Percentiles rank a stretch among this genome's conserved stretches.
These are phyloP conservation scores for Aphelocoma coerulescens DNA, from an alignment of 2,113 vertebrate species.

Conservation along the genomic window DNA sequence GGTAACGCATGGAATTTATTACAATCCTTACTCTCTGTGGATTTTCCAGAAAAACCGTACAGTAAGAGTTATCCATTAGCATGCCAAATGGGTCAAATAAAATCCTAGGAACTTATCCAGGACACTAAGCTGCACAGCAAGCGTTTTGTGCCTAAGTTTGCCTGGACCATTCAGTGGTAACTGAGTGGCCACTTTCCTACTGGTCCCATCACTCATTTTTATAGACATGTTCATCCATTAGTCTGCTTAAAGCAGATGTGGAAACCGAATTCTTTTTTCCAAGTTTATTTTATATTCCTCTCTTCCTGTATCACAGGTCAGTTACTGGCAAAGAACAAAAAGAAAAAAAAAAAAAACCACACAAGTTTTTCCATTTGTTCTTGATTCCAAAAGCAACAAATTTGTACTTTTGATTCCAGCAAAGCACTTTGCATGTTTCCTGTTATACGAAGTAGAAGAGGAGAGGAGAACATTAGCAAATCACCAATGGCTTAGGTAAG, in stretches of 20 bases:
- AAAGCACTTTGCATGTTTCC: neutral
- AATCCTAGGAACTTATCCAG: neutral
- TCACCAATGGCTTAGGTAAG: neutral
- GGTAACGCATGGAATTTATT: neutral
- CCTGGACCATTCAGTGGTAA: neutral
- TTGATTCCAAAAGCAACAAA: neutral
- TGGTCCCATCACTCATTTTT: neutral
- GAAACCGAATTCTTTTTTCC: neutral
- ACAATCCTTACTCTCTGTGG: neutral
- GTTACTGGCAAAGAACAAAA: neutral
- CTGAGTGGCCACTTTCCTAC: neutral
- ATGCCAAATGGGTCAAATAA: neutral
- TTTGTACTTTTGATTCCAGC: neutral
- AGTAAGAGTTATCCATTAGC: neutral
- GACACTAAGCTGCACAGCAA: neutral
- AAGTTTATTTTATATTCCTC: neutral
- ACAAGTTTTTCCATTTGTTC: neutral
- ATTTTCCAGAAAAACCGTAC: neutral
- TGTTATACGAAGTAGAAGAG: neutral
- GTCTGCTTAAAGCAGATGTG: neutral
- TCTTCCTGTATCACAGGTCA: neutral
- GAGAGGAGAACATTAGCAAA: neutral
- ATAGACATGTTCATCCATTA: neutral
- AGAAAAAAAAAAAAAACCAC: neutral
- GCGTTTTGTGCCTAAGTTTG: neutral